Evolutionary conservation across 1,140 invertebrate genomes (phyloP).

Genomic region (Hyposmocoma kahamanoa): DNA sequence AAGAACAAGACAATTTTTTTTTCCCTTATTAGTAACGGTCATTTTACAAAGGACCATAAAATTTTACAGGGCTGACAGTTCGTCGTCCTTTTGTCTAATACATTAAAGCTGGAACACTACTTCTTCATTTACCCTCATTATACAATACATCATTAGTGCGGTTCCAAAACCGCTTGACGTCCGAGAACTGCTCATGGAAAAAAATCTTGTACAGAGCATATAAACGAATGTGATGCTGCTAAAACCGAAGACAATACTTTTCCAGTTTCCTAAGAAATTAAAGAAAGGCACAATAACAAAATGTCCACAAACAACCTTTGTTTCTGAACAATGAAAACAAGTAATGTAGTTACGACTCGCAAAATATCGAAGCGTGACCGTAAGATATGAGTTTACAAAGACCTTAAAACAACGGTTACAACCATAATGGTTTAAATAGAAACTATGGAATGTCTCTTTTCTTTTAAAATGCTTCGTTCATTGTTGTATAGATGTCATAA

Average conservation of each 20-base stretch:
- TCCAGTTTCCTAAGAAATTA: no score
- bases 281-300: no score
- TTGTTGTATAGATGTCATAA: conserved; percentile 59
- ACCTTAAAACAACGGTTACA: conserved; percentile 56
- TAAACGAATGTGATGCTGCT: no score
- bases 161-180: conserved; percentile 43
- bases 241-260: no score
- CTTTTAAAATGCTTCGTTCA: conserved; percentile 37
- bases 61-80: background rate
- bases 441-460: conserved; percentile 47
- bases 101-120: no score
- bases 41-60: background rate
- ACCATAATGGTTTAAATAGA: conserved; percentile 36
- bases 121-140: no score
- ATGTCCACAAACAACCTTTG: conserved; percentile 45
- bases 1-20: no score
- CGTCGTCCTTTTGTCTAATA: no score
- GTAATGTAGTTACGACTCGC: conserved; percentile 37
- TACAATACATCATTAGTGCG: conserved; percentile 29
- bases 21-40: background rate
- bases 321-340: conserved; percentile 28
- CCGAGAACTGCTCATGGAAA: no score
- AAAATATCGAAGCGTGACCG: conserved; percentile 27
- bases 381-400: conserved; percentile 32
- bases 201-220: no score